Conservation (phyloP, 2,797 vertebrate species). For the Semaprochilodus insignis region DNA sequence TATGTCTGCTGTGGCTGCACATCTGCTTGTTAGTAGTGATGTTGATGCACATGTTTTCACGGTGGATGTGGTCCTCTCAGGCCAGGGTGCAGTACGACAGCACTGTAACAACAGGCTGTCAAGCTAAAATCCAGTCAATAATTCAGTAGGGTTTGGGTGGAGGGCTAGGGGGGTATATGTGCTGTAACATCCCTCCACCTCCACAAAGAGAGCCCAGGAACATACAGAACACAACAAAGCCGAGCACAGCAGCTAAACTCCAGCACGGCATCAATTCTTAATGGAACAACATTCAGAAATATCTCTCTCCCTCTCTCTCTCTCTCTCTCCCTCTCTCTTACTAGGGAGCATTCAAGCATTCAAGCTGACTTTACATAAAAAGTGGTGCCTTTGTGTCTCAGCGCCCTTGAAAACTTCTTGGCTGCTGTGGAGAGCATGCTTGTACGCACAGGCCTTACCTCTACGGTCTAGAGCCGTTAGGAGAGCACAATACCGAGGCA, state of each 20-base stretch:
- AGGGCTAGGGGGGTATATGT: neutral
- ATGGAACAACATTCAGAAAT: constrained; percentile 60
- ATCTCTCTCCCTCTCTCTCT: constrained; percentile 18
- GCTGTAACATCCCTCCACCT: neutral
- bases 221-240: constrained; percentile 10
- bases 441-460: neutral
- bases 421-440: neutral
- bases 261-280: constrained; percentile 69
- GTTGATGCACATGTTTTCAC: neutral
- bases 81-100: neutral
- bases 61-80: neutral
- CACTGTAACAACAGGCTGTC: neutral
- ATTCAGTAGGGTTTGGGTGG: constrained; percentile 30
- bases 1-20: too few relatives aligned
- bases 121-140: constrained; percentile 16
- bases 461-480: constrained; percentile 29
- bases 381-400: constrained; percentile 34
- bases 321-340: constrained; percentile 12
- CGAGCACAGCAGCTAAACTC: constrained; percentile 46
- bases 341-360: constrained; percentile 39
- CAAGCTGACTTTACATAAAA: constrained; percentile 53
- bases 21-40: neutral
- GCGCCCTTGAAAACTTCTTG: constrained; percentile 37
- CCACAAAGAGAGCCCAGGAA: neutral
- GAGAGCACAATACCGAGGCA: neutral